Conservation (phyloP, 1,140 invertebrate genomes). For the Drosophila tani region DNA sequence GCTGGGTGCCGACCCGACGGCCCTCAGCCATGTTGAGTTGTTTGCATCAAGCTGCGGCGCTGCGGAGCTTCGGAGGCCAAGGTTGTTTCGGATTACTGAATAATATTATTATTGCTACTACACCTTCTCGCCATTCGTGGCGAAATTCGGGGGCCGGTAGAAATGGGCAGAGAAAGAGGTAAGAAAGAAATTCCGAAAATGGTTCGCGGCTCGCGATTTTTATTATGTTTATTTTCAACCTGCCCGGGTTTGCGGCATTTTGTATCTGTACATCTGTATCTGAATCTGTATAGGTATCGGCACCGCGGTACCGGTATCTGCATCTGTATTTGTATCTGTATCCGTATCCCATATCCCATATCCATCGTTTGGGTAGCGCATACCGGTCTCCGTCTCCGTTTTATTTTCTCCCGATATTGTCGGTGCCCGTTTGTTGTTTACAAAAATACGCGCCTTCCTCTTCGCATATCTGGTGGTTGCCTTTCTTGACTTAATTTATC, state of each 20-base stretch:
- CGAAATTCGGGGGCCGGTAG: conserved; percentile 57
- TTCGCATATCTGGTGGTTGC: conserved; percentile 19
- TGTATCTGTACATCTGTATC: conserved; percentile 57
- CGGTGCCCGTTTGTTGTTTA: conserved; percentile 74
- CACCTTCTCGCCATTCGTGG: conserved; percentile 31
- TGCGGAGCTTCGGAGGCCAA: conserved; percentile 57
- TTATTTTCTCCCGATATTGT: conserved; percentile 35
- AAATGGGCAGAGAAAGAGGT: conserved; percentile 27
- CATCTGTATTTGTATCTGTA: conserved; percentile 14
- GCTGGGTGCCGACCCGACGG: conserved; percentile 14
- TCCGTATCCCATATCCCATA: conserved; percentile 13
- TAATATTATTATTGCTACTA: conserved; percentile 46
- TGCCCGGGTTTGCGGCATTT: conserved; percentile 72
- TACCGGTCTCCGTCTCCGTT: conserved; percentile 54
- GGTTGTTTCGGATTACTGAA: conserved; percentile 65
- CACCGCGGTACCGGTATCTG: conserved; percentile 2
- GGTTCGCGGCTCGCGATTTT: conserved; percentile 36
- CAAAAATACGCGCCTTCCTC: conserved; percentile 63
- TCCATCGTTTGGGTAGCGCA: conserved; percentile 22
- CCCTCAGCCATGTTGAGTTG: conserved; percentile 50
- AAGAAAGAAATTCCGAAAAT: conserved; percentile 66
- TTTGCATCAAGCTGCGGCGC: conserved; percentile 39
- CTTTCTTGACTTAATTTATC: conserved; percentile 31
- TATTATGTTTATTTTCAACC: conserved; percentile 54
- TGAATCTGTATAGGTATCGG: conserved; percentile 25